Percentiles rank a stretch among this genome's conserved stretches.
Conservation (phyloP, 2,797 vertebrate genomes). For the Crocodylus rhombifer region DNA sequence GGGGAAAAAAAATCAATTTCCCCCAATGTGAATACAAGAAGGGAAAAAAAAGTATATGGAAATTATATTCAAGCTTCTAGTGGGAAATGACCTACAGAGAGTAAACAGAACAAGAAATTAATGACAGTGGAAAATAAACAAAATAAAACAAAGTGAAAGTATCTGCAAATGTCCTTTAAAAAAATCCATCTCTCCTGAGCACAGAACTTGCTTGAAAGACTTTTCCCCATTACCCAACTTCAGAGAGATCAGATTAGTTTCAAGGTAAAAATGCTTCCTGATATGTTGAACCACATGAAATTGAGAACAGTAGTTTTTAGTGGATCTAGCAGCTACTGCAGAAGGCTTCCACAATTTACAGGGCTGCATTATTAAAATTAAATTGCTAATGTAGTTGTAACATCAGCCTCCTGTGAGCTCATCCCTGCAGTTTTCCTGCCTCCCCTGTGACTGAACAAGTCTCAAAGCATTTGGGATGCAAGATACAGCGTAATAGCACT, state of each 20-base stretch:
- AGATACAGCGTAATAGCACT: background rate
- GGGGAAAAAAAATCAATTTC: constrained; percentile 15
- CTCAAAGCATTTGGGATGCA: accelerated
- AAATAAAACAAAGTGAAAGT: background rate
- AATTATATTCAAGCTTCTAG: constrained; percentile 22
- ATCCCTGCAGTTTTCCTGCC: background rate
- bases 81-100: background rate
- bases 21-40: background rate
- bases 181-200: constrained; percentile 1
- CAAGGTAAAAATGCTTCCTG: background rate
- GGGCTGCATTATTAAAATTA: background rate
- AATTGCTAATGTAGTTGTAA: background rate
- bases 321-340: background rate
- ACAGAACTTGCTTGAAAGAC: background rate
- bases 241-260: background rate
- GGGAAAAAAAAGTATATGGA: background rate
- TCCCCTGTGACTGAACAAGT: background rate
- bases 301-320: background rate
- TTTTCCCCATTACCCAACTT: background rate
- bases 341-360: background rate
- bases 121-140: background rate
- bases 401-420: background rate
- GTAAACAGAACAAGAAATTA: too few species aligned
- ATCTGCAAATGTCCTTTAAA: background rate
- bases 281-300: background rate